Percentiles rank a stretch among this genome's conserved stretches.
Evolutionary conservation across 1,140 invertebrate species (phyloP).

Genomic region (Pteromalus puparum): DNA sequence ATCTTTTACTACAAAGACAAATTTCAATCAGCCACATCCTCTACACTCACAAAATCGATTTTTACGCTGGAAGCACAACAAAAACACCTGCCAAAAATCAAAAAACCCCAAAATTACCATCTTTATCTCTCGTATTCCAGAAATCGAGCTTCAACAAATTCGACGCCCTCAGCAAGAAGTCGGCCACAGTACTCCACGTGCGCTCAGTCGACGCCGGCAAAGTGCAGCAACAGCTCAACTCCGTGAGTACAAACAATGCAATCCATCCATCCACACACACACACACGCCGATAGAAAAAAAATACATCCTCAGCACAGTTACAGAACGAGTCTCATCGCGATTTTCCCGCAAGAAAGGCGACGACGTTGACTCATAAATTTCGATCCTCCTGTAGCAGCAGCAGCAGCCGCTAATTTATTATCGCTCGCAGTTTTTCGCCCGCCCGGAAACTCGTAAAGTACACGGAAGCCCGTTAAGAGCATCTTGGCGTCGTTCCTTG

Average conservation of each 20-base stretch:
- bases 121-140: constrained; percentile 73
- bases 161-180: constrained; percentile 83
- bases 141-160: constrained; percentile 88
- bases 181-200: constrained; percentile 77
- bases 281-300: neutral
- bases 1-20: too few relatives aligned
- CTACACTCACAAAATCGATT: too few relatives aligned
- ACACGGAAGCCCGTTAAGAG: constrained; percentile 30
- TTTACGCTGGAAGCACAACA: neutral
- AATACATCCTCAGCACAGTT: neutral
- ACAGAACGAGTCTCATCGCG: neutral
- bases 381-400: neutral
- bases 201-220: constrained; percentile 81
- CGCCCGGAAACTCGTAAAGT: constrained; percentile 25
- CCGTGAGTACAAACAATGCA: constrained; percentile 73
- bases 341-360: neutral
- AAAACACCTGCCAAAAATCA: neutral
- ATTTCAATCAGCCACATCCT: too few relatives aligned
- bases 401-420: constrained; percentile 2
- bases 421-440: neutral
- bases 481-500: neutral
- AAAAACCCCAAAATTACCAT: neutral
- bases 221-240: constrained; percentile 82
- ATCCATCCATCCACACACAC: neutral
- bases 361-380: constrained; percentile 14